Evolutionary conservation across 2,113 vertebrate genomes (phyloP), one percentile per base, ranked within the genome.

Genomic region (Spilogale gracilis): DNA sequence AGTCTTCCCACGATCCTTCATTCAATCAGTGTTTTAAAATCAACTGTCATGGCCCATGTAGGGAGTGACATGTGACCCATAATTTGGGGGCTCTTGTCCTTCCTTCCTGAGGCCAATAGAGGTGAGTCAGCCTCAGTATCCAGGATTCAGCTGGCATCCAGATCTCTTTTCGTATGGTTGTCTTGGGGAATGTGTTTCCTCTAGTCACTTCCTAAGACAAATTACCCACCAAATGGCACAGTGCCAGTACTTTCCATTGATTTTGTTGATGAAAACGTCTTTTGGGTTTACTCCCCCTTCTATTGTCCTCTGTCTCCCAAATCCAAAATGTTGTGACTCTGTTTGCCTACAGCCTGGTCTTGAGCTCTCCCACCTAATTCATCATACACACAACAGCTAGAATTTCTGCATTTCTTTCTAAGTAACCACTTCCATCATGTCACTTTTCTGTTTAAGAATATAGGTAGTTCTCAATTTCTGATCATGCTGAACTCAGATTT

Each of bases 231-330:
- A 89, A 80, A 12, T 56, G 90, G 30, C 65, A 52, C 61, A 50
- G 27, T 18, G 13, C 60, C 50, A 52, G 38, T 25, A 65, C 56
- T 52, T 84, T 16, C 48, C 20, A 1, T 14, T 69, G 82, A 89
- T 43, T 95, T 91, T 76, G 52, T 88, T 54, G 65, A 5, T 56
- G 81, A 54, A 92, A 94, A 87, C 60, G 21, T 69, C 60, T 89
- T 30, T 96, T 81, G 21, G n/a, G 45, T 45, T 92, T 38, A 60
- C 43, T 16, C 8, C 8, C 74, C 20, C 76, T 82, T 87, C 12
- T n/a, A 48, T 32, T 52, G 25, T 38, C 16, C 25, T 69, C 67
- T 30, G 17, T 48, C 50, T 38, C 7, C 50, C 3, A 50, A 74
- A 74, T 67, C 45, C 43, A 76, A 54, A 25, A 25, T 73, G 52